phyloP scores from a whole-genome alignment of 2,888 invertebrate species.

The Drosophila gaucha region DNA sequence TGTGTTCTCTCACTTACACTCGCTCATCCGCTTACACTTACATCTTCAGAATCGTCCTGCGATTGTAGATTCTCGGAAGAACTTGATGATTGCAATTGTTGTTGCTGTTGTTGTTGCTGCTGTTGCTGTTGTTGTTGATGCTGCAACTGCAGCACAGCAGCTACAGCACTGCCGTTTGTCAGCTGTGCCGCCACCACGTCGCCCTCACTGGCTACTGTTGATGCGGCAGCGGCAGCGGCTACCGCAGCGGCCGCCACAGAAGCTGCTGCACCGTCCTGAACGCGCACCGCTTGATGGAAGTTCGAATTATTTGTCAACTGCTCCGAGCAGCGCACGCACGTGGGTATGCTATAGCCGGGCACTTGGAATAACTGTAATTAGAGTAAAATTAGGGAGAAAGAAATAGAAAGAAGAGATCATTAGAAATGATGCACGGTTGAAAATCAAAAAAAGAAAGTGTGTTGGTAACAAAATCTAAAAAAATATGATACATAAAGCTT shows the following conservation, averaged over 20 bases:
- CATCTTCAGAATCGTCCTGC: constrained; percentile 83
- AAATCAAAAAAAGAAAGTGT: constrained; percentile 40
- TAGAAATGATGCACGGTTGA: constrained; percentile 32
- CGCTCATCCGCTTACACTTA: constrained; percentile 54
- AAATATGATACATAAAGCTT: constrained; percentile 32
- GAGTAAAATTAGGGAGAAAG: constrained; percentile 5
- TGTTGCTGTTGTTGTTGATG: constrained; percentile 28
- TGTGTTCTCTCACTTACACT: constrained; percentile 18
- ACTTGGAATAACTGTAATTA: constrained; percentile 84
- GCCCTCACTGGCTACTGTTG: constrained; percentile 59
- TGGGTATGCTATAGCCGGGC: constrained; percentile 85
- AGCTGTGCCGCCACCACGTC: constrained; percentile 66
- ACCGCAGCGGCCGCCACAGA: constrained; percentile 71
- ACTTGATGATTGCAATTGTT: constrained; percentile 82
- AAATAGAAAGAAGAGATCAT: constrained; percentile 24
- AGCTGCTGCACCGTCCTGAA: constrained; percentile 63
- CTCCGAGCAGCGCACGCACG: constrained; percentile 85
- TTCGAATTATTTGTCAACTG: constrained; percentile 83
- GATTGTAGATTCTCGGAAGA: constrained; percentile 83
- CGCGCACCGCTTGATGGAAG: constrained; percentile 83
- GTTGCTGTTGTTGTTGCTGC: constrained; percentile 63
- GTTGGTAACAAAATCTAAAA: constrained; percentile 27
- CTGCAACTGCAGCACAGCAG: constrained; percentile 61
- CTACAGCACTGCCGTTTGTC: constrained; percentile 67
- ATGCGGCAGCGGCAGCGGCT: constrained; percentile 67